These are phyloP conservation scores for Brachymystax lenok DNA, from an alignment of 2,797 vertebrate species.

Conservation along the genomic window DNA sequence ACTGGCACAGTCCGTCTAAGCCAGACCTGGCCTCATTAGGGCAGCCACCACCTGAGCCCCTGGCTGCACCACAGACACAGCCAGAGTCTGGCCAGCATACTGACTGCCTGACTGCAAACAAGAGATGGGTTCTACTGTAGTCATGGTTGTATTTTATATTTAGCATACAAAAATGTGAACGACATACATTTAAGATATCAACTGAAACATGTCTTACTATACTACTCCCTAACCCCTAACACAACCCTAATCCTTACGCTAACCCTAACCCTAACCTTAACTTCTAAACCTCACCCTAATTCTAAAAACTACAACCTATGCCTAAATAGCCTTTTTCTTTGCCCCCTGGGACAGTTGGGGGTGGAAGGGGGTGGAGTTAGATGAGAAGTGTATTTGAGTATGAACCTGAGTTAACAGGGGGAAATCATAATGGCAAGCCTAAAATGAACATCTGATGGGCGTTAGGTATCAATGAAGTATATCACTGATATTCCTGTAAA, in stretches of 20 bases:
- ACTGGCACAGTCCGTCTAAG: slow-evolving; percentile 47
- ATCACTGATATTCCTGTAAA: not conserved
- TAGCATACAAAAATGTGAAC: too few relatives aligned
- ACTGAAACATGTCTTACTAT: not conserved
- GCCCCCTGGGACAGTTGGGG: slow-evolving; percentile 69
- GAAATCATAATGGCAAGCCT: not conserved
- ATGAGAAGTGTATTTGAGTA: not conserved
- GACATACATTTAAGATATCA: too few relatives aligned
- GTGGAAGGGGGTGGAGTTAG: slow-evolving; percentile 36
- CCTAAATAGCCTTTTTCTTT: slow-evolving; percentile 24
- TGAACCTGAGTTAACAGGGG: not conserved
- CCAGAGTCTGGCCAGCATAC: not conserved
- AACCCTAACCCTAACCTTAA: not conserved
- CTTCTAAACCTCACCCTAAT: too few relatives aligned
- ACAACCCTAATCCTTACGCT: not conserved
- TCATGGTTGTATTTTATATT: too few relatives aligned
- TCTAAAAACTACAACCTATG: too few relatives aligned
- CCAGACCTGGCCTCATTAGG: slow-evolving; percentile 62
- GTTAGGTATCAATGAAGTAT: not conserved
- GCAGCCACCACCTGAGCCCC: slow-evolving; percentile 70
- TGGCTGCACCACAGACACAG: slow-evolving; percentile 12
- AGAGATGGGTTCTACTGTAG: too few relatives aligned
- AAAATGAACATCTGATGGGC: too few relatives aligned
- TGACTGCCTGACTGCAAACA: not conserved
- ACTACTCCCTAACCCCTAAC: too few relatives aligned